A percentile compares a stretch with the other conserved stretches of the same genome.
These are phyloP conservation scores for Sebastes fasciatus DNA, from an alignment of 2,113 vertebrate species.

Conservation along the genomic window DNA sequence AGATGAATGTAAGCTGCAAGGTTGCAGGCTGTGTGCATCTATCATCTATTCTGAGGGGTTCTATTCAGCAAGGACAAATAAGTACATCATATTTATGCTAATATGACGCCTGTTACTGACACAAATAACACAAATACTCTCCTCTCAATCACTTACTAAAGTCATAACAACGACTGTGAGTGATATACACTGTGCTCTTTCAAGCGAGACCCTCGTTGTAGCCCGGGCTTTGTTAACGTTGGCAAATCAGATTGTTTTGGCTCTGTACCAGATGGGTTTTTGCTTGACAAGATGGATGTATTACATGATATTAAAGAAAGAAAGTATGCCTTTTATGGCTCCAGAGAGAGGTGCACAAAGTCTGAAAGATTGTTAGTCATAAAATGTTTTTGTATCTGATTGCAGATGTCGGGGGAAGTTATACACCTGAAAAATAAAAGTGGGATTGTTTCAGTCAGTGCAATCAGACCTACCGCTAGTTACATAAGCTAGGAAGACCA, in stretches of 20 bases:
- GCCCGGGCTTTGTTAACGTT: not conserved
- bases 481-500: not conserved
- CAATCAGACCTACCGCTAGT: not conserved
- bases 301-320: not conserved
- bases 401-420: not conserved
- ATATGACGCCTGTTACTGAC: not conserved
- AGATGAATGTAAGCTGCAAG: not conserved
- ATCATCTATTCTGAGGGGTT: not conserved
- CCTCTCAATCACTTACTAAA: not conserved
- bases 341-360: not conserved
- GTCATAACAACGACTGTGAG: not conserved
- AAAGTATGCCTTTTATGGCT: not conserved
- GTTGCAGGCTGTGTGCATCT: constrained; percentile 3
- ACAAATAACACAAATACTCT: not conserved
- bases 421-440: no score
- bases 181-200: not conserved
- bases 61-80: not conserved
- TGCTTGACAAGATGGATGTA: not conserved
- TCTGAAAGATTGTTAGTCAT: not conserved
- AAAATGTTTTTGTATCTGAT: not conserved
- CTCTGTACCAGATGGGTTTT: not conserved
- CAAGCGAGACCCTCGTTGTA: not conserved
- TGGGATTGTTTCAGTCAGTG: not conserved
- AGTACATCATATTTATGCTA: not conserved
- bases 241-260: constrained; percentile 1